These are phyloP conservation scores for Exocentrus adspersus DNA, from an alignment of 2,888 invertebrate genomes.

Conservation along the genomic window DNA sequence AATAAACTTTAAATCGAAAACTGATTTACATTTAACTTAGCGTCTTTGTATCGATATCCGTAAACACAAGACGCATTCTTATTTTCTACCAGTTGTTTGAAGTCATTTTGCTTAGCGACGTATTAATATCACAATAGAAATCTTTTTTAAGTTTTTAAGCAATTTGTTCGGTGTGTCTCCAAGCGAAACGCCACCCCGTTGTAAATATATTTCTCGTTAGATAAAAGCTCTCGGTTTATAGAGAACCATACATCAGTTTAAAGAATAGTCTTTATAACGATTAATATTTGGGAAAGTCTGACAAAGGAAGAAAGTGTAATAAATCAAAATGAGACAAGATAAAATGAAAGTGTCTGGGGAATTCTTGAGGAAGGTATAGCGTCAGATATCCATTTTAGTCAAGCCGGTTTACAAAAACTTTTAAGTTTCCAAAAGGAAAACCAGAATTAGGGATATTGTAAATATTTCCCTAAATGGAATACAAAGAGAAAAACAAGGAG, in stretches of 20 bases:
- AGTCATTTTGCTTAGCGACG: conserved; percentile 4
- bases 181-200: not conserved
- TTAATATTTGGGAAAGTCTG: conserved; percentile 1
- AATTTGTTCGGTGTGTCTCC: not conserved
- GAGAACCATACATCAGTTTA: conserved; percentile 11
- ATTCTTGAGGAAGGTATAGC: not conserved
- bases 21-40: conserved; percentile 26
- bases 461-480: too few species aligned
- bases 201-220: not conserved
- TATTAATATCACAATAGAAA: not conserved
- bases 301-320: not conserved
- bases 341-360: not conserved
- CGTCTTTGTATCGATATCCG: conserved; percentile 3
- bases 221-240: conserved; percentile 1
- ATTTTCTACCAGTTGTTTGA: not conserved
- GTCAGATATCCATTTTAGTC: not conserved
- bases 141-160: conserved; percentile 10
- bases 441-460: too few species aligned
- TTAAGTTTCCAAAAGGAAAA: not conserved
- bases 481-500: too few species aligned
- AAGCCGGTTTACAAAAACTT: not conserved
- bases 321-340: not conserved
- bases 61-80: conserved; percentile 7
- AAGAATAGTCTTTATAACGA: not conserved
- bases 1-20: conserved; percentile 35